phyloP scores from a whole-genome alignment of 2,797 vertebrate species.

The Margarornis squamiger region DNA sequence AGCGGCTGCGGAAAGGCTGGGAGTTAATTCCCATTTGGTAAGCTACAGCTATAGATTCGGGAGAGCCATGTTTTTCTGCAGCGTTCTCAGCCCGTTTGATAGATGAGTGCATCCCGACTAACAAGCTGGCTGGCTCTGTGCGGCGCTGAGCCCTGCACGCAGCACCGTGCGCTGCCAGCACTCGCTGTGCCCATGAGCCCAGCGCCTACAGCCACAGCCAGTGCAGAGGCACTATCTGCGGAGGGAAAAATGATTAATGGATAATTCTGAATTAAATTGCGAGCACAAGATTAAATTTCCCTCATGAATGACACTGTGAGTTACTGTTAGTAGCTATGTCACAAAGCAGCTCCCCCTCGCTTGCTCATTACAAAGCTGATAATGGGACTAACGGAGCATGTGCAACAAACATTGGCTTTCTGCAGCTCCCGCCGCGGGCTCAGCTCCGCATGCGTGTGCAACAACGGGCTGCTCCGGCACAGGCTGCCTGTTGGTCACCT shows the following conservation, averaged over 20 bases:
- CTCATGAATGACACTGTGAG: background rate
- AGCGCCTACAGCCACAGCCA: accelerated
- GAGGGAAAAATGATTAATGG: background rate
- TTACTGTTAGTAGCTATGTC: background rate
- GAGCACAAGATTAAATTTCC: conserved; percentile 17
- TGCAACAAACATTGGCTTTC: background rate
- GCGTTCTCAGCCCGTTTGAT: background rate
- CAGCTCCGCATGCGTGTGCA: accelerated
- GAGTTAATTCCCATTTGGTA: accelerated
- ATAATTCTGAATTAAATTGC: background rate
- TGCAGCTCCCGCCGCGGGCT: background rate
- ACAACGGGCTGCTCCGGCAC: background rate
- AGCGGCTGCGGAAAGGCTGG: background rate
- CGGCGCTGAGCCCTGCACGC: accelerated
- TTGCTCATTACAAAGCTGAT: background rate
- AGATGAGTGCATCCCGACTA: accelerated
- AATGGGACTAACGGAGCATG: background rate
- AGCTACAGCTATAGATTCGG: background rate
- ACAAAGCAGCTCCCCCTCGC: conserved; percentile 21
- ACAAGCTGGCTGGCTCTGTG: background rate
- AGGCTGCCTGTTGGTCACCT: conserved; percentile 3
- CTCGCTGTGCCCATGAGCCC: accelerated
- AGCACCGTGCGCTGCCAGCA: accelerated
- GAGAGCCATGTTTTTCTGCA: background rate
- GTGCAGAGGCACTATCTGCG: background rate